phyloP scores from a whole-genome alignment of 2,888 invertebrate species.

The Acrocyrtus sp. region DNA sequence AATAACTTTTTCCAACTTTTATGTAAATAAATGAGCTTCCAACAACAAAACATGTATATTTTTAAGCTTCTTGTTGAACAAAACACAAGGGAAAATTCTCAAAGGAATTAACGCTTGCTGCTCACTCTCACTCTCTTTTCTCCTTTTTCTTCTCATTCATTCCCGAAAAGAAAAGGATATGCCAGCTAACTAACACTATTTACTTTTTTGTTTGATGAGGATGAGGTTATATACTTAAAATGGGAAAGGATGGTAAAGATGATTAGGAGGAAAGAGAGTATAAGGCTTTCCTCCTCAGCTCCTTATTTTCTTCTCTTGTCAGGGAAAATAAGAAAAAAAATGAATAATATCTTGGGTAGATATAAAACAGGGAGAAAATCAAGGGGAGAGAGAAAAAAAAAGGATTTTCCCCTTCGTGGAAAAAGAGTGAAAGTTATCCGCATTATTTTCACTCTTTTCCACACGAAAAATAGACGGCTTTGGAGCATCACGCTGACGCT shows the following conservation, averaged over 20 bases:
- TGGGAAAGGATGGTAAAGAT: conserved; percentile 6
- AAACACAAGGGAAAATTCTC: conserved; percentile 26
- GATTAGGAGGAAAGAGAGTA: conserved; percentile 6
- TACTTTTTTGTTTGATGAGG: conserved; percentile 12
- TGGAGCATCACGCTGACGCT: neutral
- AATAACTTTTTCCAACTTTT: no score
- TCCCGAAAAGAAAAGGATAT: no score
- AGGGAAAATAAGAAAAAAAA: conserved; percentile 7
- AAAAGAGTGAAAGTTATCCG: conserved; percentile 29
- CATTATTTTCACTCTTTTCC: conserved; percentile 30
- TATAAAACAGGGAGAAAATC: neutral
- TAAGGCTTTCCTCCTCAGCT: conserved; percentile 3
- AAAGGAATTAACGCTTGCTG: conserved; percentile 22
- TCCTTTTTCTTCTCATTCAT: no score
- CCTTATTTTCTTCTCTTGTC: neutral
- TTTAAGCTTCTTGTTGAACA: conserved; percentile 33
- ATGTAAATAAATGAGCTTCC: conserved; percentile 13
- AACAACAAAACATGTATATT: no score
- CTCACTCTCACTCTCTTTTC: no score
- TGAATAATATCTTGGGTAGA: conserved; percentile 8
- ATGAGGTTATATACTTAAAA: no score
- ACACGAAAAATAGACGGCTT: neutral
- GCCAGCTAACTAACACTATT: neutral
- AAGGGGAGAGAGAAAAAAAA: neutral
- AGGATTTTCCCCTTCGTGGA: no score